These are phyloP conservation scores for Chelmon rostratus DNA, from an alignment of 2,797 vertebrate species.

Conservation along the genomic window DNA sequence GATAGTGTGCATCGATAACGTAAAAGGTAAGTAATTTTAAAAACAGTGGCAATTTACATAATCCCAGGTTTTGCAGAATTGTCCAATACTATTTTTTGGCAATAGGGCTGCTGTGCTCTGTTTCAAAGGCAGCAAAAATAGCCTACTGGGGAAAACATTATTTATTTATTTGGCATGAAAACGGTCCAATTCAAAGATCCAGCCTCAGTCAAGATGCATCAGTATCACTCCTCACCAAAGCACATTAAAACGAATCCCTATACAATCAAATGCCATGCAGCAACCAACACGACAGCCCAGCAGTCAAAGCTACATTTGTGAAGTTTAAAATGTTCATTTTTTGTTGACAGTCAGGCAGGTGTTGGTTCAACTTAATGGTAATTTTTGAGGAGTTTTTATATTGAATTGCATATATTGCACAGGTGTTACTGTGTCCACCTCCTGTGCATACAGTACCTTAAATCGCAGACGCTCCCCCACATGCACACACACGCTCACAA, in stretches of 20 bases:
- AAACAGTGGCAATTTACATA: neutral
- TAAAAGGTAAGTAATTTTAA: neutral
- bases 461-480: conserved; percentile 55
- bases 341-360: conserved; percentile 32
- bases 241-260: neutral
- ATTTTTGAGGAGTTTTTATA: conserved; percentile 38
- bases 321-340: conserved; percentile 1
- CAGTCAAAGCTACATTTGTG: neutral
- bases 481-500: conserved; percentile 33
- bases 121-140: conserved; percentile 17
- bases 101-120: neutral
- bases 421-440: conserved; percentile 61
- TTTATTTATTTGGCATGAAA: conserved; percentile 22
- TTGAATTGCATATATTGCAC: conserved; percentile 42
- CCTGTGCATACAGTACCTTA: conserved; percentile 44
- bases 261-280: conserved; percentile 1
- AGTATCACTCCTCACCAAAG: neutral
- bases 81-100: neutral
- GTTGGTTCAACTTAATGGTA: conserved; percentile 36
- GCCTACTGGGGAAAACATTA: neutral
- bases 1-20: neutral
- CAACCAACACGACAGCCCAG: neutral
- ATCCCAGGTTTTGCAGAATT: neutral
- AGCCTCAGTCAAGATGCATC: conserved; percentile 4
- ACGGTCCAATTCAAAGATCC: conserved; percentile 6